phyloP scores from a whole-genome alignment of 1,140 invertebrate species.

The Sitophilus oryzae region DNA sequence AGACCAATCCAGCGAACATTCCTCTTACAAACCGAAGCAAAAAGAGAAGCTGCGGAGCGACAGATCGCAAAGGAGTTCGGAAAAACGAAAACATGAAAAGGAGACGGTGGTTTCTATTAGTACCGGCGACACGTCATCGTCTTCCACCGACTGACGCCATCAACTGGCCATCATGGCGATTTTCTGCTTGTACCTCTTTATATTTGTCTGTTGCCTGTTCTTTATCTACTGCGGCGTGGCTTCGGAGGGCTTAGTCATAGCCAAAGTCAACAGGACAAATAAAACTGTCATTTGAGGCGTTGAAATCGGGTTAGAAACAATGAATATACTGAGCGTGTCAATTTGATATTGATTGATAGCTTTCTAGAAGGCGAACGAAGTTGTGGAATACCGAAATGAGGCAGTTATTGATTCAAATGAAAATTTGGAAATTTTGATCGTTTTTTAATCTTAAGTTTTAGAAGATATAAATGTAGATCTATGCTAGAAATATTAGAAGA shows the following conservation, averaged over 20 bases:
- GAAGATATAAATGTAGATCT: no score
- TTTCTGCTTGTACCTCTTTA: conserved; percentile 52
- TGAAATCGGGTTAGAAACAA: neutral
- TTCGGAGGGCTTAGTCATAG: conserved; percentile 45
- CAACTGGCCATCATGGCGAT: conserved; percentile 52
- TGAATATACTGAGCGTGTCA: neutral
- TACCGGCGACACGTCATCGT: conserved; percentile 39
- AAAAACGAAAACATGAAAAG: conserved; percentile 27
- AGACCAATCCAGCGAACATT: conserved; percentile 34
- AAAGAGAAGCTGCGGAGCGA: conserved; percentile 18
- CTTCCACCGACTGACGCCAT: conserved; percentile 58
- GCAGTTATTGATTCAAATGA: no score
- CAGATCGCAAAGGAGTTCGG: conserved; percentile 23
- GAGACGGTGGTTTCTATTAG: conserved; percentile 33
- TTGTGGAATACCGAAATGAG: no score
- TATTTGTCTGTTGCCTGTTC: conserved; percentile 50
- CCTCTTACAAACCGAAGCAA: conserved; percentile 23
- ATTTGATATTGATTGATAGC: neutral
- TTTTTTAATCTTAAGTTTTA: no score
- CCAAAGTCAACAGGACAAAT: conserved; percentile 35
- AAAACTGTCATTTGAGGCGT: conserved; percentile 20
- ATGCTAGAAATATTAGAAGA: no score
- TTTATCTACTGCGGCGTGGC: conserved; percentile 54
- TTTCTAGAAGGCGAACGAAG: no score
- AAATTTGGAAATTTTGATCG: no score